Base-by-base conservation (phyloP, 2,797 vertebrate genomes). In the Enteromius fasciolatus region DNA sequence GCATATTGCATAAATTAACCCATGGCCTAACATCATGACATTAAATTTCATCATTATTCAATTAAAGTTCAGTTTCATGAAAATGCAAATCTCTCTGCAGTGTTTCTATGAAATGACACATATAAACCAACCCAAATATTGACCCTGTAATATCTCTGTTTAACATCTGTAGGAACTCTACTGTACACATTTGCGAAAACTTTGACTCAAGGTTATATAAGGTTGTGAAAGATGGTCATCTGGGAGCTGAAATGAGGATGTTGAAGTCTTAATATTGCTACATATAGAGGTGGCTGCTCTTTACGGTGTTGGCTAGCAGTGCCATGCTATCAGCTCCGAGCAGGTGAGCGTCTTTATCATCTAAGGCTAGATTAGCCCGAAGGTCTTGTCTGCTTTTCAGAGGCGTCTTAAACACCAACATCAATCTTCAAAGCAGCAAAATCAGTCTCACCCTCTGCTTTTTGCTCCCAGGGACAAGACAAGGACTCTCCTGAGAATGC, bases 401-500 rank as follows among this genome's bases (percentile, higher is more conserved):
- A 84, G 77, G 85, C 66, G 28, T 50, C 69, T 75, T 82, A 82
- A 86, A 82, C 57, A 50, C 83, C 76, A 78, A 84, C 74, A 67
- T 86, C 74, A 50, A 72, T 88, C 89, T 91, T 92, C 87, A 92
- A 90, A 92, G 84, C 25, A 10, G 76, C 68, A 79, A 68, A 80
- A 59, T 73, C 14, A 44, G 77, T 76, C 18, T 31, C 57, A 46
- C 76, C 48, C 54, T 50, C 76, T 82, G 68, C 80, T 67, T 68
- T 64, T 68, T 9, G 69, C 70, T 82, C 73, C 85, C 72, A 88
- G 89, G 90, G 91, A 91, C 90, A 81, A 76, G 78, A 84, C 89
- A 92, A 92, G 91, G 91, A 88, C 90, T 87, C 91, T 86, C 87
- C 88, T 89, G 85, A 10, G 23, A 75, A 91, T 89, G 87, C 87